phyloP scores from a whole-genome alignment of 2,797 vertebrate genomes.

The Steatocranus sp. region DNA sequence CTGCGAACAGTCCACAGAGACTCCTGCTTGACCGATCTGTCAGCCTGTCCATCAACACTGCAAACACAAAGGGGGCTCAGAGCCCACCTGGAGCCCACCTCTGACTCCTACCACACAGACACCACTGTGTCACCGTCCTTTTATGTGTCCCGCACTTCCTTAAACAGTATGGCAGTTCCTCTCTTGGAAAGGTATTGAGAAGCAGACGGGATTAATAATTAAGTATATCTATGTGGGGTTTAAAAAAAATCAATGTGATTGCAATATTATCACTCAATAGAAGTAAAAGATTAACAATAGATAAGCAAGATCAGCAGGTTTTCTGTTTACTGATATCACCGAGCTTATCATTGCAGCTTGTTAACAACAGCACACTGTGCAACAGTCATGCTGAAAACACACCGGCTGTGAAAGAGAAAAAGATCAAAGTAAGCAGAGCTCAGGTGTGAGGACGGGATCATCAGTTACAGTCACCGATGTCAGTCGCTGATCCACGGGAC shows the following conservation, averaged over 20 bases:
- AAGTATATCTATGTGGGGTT: background rate
- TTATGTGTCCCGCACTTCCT: background rate
- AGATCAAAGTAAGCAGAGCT: background rate
- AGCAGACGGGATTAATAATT: background rate
- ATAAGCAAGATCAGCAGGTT: constrained; percentile 14
- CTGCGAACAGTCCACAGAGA: background rate
- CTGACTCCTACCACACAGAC: background rate
- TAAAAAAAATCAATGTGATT: background rate
- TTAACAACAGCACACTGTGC: background rate
- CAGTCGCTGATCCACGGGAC: constrained; percentile 8
- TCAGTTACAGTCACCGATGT: background rate
- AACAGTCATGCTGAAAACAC: background rate
- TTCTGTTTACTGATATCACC: constrained; percentile 8
- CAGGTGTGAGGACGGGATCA: background rate
- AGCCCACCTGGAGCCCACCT: background rate
- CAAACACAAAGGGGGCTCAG: background rate
- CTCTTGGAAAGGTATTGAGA: background rate
- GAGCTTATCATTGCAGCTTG: constrained; percentile 1
- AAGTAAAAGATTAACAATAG: background rate
- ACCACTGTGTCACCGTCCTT: background rate
- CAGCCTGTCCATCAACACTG: background rate
- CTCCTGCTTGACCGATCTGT: background rate
- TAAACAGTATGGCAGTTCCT: background rate
- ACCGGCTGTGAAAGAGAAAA: background rate
- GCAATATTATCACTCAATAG: background rate